Base-by-base conservation (phyloP, 2,797 vertebrate species). In the Myotis pilosus region DNA sequence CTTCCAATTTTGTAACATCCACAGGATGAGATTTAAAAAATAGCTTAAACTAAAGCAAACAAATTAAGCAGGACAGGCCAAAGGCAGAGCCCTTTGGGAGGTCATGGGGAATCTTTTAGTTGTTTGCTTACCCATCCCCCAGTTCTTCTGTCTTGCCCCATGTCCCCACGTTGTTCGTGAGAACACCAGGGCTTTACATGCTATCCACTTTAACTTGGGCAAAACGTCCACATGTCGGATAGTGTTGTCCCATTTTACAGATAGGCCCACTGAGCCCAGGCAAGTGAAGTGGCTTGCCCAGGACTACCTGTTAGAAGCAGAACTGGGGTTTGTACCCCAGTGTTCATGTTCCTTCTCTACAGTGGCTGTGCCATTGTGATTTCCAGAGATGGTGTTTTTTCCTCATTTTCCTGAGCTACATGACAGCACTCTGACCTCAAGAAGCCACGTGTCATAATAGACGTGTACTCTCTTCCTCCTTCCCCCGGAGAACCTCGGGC, bases 1-100 rank as follows among this genome's bases (percentile, higher is more conserved):
- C 84, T 91, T 71, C 25, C 20, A 57, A 69, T 85, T 94, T 94
- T 95, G 5, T 90, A 80, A 87, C 19, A 84, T 66, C 28, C 38
- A 93, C 44, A 88, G 88, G 38, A 38, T 55, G 57, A 80, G 66
- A 44, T 94, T 83, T 47, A 5, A 84, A 88, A 60, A n/a, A 28
- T 64, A 62, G 28, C 49, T 84, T 87, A 84, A 78, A 80, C 28
- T 15, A 92, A 87, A 36, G 78, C 38, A 66, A 71, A 66, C 19
- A 44, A 62, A 78, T 57, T n/a, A 36, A 93, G 5, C 17, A 30
- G 44, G 79, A 72, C 20, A 33, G 60, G 41, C 55, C 64, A 62
- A 83, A 76, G 66, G 22, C 69, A 80, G 64, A 72, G 71, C 8
- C 23, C 62, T n/a, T 22, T 78, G 62, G 69, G 55, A 68, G 6